phyloP scores from a whole-genome alignment of 2,113 vertebrate genomes.

The Chauna torquata region DNA sequence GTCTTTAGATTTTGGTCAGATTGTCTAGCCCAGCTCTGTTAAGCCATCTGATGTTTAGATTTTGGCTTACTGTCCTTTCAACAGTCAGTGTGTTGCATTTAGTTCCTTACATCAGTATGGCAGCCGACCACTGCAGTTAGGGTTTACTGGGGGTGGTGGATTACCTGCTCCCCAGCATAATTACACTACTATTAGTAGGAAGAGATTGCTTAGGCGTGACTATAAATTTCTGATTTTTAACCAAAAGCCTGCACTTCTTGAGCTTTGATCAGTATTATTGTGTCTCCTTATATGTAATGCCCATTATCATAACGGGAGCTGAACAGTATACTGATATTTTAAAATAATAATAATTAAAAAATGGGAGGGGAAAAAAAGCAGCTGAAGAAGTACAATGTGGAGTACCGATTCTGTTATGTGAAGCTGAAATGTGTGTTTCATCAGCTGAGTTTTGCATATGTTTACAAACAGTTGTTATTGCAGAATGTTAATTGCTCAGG shows the following conservation, averaged over 20 bases:
- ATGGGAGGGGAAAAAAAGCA: not conserved
- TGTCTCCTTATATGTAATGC: not conserved
- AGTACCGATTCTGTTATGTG: not conserved
- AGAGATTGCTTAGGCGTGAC: not conserved
- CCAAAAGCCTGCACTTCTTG: not conserved
- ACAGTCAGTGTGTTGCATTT: not conserved
- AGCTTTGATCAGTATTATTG: not conserved
- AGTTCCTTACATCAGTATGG: not conserved
- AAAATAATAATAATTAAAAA: too few species aligned
- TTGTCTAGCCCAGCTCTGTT: not conserved
- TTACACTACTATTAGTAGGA: not conserved
- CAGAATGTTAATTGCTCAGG: constrained; percentile 30
- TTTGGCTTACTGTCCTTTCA: not conserved
- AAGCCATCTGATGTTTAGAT: not conserved
- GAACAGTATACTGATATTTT: fast-evolving
- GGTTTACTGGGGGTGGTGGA: not conserved
- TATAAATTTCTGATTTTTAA: not conserved
- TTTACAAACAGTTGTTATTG: constrained; percentile 9
- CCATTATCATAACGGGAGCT: not conserved
- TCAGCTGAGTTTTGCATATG: not conserved
- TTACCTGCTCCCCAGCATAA: not conserved
- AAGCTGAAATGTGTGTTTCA: not conserved
- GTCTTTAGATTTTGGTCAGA: not conserved
- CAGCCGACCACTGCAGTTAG: not conserved
- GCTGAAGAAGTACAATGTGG: not conserved